Base-by-base conservation (phyloP, 92 coral and sea anemone species). In the Heliopora coerulea region DNA sequence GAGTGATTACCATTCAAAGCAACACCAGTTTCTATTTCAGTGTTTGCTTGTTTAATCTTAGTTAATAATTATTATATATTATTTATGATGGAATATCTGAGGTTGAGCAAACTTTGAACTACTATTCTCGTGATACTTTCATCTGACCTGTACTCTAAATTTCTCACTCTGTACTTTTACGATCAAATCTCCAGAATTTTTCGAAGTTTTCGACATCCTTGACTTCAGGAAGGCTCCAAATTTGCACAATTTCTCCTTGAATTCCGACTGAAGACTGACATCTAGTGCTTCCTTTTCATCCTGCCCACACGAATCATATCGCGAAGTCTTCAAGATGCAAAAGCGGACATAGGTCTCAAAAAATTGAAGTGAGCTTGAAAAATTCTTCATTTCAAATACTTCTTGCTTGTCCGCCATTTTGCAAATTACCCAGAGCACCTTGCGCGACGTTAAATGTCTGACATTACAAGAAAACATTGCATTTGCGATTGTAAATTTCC, bases 351-450 rank as follows among this genome's bases (percentile, higher is more conserved):
- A 54, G 13, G 8, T 13, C 49, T 50, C 77, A 23, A 70, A 70
- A 54, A 49, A 70, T 13, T 52, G 62, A 25, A 70, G 52, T 33
- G 5, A 34, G 32, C 63, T 70, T 34, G 25, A 41, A 31, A 30
- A 70, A 34, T 39, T 23, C 14, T 56, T 67, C 25, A 67, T 50
- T 14, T 66, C 73, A 66, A 41, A 10, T 58, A 21, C 37, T 0
- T 67, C 52, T 13, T 8, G 3, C 8, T 33, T 32, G n/a, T 29
- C 64, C 49, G 77, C 63, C 77, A 70, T 70, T 12, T 70, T 70
- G 62, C 2, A 6, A 46, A 8, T 46, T 46, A 46, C 52, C 52
- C 52, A 46, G 52, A 46, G 15, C n/a, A 46, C 52, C 2, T 46
- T 46, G 52, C 42, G 42, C 42, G 42, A 11, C 42, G n/a, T n/a